A percentile compares a stretch with the other conserved stretches of the same genome.
phyloP scores from a whole-genome alignment of 2,113 vertebrate species.

The Ondatra zibethicus region DNA sequence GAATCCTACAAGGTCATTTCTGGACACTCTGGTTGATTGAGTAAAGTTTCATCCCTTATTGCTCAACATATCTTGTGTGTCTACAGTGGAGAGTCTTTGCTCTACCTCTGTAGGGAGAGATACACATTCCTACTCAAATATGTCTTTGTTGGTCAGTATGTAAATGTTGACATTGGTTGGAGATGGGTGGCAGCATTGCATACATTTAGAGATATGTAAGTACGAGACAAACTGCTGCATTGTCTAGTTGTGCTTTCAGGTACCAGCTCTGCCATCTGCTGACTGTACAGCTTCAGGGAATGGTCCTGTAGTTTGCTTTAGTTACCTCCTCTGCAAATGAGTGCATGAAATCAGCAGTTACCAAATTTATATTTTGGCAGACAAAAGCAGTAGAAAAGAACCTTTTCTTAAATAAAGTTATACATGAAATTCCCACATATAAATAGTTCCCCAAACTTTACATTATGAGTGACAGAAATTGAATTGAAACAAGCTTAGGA shows the following conservation, averaged over 20 bases:
- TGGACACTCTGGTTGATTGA: slow-evolving; percentile 22
- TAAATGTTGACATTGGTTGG: neutral
- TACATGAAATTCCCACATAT: slow-evolving; percentile 62
- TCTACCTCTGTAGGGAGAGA: slow-evolving; percentile 12
- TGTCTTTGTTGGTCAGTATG: neutral
- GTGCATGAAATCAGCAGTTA: slow-evolving; percentile 69
- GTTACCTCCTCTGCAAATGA: slow-evolving; percentile 57
- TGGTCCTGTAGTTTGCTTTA: slow-evolving; percentile 46
- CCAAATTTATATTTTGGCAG: slow-evolving; percentile 72
- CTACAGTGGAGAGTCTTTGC: slow-evolving; percentile 40
- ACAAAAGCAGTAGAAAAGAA: slow-evolving; percentile 65
- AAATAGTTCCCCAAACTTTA: slow-evolving; percentile 64
- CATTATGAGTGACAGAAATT: slow-evolving; percentile 52
- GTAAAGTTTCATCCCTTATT: slow-evolving; percentile 49
- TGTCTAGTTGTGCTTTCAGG: neutral
- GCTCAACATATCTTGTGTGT: slow-evolving; percentile 50
- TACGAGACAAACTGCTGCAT: neutral
- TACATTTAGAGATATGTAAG: neutral
- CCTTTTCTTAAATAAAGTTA: slow-evolving; percentile 73
- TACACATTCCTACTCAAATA: slow-evolving; percentile 31
- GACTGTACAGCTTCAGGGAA: slow-evolving; percentile 37
- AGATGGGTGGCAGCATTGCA: neutral
- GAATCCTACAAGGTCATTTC: slow-evolving; percentile 41
- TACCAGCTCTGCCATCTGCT: neutral
- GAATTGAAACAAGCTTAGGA: slow-evolving; percentile 59